Evolutionary conservation across 2,113 vertebrate genomes (phyloP).

Genomic region (Passerina amoena): DNA sequence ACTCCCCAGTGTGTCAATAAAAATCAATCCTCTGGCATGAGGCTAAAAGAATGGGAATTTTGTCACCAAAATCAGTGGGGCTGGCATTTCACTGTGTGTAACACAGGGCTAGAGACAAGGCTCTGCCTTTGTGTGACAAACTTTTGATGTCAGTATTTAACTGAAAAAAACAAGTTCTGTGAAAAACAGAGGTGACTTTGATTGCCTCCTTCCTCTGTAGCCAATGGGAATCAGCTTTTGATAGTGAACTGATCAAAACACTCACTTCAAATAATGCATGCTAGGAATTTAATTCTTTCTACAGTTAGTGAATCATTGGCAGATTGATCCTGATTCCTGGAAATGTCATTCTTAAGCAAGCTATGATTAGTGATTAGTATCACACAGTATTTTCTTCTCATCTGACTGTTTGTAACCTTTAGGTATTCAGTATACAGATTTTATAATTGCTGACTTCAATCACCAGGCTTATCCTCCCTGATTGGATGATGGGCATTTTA

Average conservation of each 20-base stretch:
- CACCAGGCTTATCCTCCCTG: neutral
- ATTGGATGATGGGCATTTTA: neutral
- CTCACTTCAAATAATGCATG: neutral
- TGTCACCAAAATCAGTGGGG: conserved; percentile 3
- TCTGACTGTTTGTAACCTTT: conserved; percentile 20
- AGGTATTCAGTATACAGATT: neutral
- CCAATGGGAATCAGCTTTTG: conserved; percentile 25
- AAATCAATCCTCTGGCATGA: conserved; percentile 6
- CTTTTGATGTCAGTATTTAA: neutral
- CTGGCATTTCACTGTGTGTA: neutral
- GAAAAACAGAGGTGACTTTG: neutral
- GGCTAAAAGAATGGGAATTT: neutral
- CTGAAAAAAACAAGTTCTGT: neutral
- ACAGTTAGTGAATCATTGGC: conserved; percentile 17
- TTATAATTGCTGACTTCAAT: conserved; percentile 15
- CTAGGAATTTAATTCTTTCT: conserved; percentile 4
- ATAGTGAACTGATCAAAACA: conserved; percentile 28
- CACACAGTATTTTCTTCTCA: conserved; percentile 29
- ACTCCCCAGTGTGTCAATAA: neutral
- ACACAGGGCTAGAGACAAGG: neutral
- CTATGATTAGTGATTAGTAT: conserved; percentile 40
- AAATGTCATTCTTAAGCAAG: conserved; percentile 33
- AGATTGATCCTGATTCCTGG: conserved; percentile 35
- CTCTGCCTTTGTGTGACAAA: neutral
- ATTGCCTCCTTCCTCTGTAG: neutral